Evolutionary conservation across 2,888 invertebrate genomes (phyloP).

Genomic region (Eupithecia pulchellata): DNA sequence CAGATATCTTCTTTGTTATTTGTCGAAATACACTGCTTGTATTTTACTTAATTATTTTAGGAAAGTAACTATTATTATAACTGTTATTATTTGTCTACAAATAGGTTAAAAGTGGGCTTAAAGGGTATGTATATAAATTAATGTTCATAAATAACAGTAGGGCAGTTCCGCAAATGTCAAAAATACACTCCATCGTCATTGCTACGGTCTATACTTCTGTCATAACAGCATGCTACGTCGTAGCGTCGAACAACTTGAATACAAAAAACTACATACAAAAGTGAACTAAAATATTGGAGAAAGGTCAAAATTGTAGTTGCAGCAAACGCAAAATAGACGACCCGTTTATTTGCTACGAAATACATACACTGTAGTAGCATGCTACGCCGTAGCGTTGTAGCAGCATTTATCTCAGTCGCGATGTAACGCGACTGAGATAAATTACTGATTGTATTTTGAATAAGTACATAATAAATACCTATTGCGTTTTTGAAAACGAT

Average conservation of each 20-base stretch:
- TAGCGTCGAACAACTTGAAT: not conserved
- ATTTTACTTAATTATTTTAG: not conserved
- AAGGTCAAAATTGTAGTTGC: not conserved
- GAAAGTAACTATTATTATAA: not conserved
- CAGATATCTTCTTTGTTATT: not conserved
- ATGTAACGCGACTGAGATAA: not conserved
- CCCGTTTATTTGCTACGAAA: not conserved
- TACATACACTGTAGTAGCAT: not conserved
- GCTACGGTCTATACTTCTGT: not conserved
- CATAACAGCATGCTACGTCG: not conserved
- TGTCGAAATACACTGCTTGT: not conserved
- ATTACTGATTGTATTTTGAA: not conserved
- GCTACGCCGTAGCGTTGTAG: not conserved
- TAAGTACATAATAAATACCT: not conserved
- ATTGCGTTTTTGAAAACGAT: not conserved
- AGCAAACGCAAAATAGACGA: not conserved
- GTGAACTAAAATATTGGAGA: no score
- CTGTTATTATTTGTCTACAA: not conserved
- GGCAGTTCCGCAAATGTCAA: no score
- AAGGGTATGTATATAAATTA: no score
- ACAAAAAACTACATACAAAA: not conserved
- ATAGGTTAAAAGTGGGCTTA: not conserved
- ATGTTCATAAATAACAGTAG: no score
- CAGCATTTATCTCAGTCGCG: no score
- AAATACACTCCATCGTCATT: not conserved